Conservation (phyloP, 2,797 vertebrate genomes). For the Protosalanx chinensis region DNA sequence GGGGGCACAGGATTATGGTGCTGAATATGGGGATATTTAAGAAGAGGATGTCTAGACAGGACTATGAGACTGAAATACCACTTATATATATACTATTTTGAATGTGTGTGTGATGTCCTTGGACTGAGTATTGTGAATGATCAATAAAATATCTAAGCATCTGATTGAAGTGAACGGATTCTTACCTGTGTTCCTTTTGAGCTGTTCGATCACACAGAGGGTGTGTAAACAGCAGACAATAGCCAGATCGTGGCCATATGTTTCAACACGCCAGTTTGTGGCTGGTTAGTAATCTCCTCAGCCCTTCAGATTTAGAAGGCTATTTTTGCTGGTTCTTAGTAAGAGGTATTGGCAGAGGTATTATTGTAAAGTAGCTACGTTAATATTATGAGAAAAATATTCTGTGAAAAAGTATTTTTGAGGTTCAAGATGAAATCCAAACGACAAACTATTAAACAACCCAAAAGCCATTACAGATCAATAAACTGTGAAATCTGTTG, state of each 20-base stretch:
- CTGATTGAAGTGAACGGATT: conserved; percentile 19
- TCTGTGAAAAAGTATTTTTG: not conserved
- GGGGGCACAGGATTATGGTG: conserved; percentile 5
- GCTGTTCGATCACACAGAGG: conserved; percentile 26
- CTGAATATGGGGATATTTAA: conserved; percentile 7
- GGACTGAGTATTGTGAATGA: not conserved
- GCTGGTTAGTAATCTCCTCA: conserved; percentile 70
- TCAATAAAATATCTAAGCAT: not conserved
- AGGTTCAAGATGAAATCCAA: conserved; percentile 17
- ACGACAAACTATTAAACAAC: not conserved
- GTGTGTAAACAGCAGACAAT: conserved; percentile 28
- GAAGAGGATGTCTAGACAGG: not conserved
- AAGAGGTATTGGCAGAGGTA: conserved; percentile 34
- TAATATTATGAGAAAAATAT: no score
- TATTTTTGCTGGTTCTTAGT: conserved; percentile 73
- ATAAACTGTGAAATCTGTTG: conserved; percentile 3
- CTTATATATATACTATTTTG: not conserved
- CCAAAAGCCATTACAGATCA: conserved; percentile 2
- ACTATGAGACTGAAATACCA: not conserved
- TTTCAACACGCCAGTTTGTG: conserved; percentile 54
- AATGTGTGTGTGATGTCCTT: no score
- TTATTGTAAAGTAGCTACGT: conserved; percentile 53
- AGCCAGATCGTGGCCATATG: conserved; percentile 61
- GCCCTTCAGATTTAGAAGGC: conserved; percentile 67
- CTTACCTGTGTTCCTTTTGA: conserved; percentile 5